Conservation (phyloP, 2,113 vertebrate species). For the Silurus meridionalis region DNA sequence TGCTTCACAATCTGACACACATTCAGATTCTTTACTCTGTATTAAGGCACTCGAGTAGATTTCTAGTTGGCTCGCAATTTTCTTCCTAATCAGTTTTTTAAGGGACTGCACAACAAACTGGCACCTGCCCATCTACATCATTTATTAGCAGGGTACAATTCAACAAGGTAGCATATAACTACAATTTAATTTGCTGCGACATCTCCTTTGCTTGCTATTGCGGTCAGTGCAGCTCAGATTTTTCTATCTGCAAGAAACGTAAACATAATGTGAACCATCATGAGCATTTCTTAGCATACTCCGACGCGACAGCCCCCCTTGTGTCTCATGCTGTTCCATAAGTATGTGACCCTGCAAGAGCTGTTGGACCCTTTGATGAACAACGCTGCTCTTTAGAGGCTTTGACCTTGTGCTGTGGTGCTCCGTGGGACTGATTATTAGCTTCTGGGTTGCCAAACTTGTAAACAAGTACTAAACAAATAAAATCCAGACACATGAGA, state of each 20-base stretch:
- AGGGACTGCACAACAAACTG: not conserved
- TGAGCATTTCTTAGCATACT: not conserved
- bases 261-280: not conserved
- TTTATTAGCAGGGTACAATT: not conserved
- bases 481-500: not conserved
- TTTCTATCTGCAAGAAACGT: not conserved
- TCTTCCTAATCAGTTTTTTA: too few relatives aligned
- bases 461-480: conserved; percentile 6
- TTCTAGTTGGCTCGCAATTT: too few relatives aligned
- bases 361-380: not conserved
- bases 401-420: not conserved
- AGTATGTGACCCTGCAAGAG: not conserved
- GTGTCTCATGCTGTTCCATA: not conserved
- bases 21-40: too few relatives aligned
- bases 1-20: too few relatives aligned
- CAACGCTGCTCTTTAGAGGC: not conserved
- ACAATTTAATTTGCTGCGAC: not conserved
- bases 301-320: not conserved
- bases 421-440: conserved; percentile 2
- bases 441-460: not conserved
- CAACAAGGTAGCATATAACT: too few relatives aligned
- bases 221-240: not conserved
- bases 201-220: not conserved
- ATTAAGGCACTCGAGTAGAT: too few relatives aligned
- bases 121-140: not conserved